Evolutionary conservation across 2,113 vertebrate species (phyloP).

Genomic region (Corydoras maculifer): DNA sequence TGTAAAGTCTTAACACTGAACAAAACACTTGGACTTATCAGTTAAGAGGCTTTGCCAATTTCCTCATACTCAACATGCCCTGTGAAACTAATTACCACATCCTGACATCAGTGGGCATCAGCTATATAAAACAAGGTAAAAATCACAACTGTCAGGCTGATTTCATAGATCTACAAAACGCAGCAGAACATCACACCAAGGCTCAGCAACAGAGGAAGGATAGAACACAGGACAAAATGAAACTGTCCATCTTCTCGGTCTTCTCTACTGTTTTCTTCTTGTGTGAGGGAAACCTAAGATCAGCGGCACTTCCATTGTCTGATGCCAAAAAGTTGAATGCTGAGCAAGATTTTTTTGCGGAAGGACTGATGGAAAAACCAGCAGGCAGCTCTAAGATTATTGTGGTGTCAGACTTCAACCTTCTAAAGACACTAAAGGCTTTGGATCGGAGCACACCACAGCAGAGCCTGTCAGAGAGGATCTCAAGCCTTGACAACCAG

Average conservation of each 20-base stretch:
- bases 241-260: slow-evolving; percentile 44
- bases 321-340: slow-evolving; percentile 49
- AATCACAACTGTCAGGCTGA: slow-evolving; percentile 30
- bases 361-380: slow-evolving; percentile 44
- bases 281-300: slow-evolving; percentile 40
- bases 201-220: background rate
- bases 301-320: slow-evolving; percentile 41
- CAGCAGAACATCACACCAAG: background rate
- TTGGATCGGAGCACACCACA: slow-evolving; percentile 50
- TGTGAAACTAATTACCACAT: slow-evolving; percentile 16
- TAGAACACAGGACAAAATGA: slow-evolving; percentile 54
- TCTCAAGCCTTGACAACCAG: slow-evolving; percentile 45
- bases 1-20: slow-evolving; percentile 45
- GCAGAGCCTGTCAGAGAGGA: slow-evolving; percentile 42
- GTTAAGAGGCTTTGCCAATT: slow-evolving; percentile 37
- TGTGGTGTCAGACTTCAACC: slow-evolving; percentile 48
- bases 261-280: slow-evolving; percentile 53
- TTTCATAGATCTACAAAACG: slow-evolving; percentile 28
- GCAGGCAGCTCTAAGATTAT: slow-evolving; percentile 49
- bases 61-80: slow-evolving; percentile 35
- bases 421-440: slow-evolving; percentile 54
- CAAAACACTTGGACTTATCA: slow-evolving; percentile 45
- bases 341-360: slow-evolving; percentile 52
- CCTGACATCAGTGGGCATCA: background rate
- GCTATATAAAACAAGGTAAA: slow-evolving; percentile 55